Conservation (phyloP, 2,797 vertebrate species). For the Mormyrops attenuatus region DNA sequence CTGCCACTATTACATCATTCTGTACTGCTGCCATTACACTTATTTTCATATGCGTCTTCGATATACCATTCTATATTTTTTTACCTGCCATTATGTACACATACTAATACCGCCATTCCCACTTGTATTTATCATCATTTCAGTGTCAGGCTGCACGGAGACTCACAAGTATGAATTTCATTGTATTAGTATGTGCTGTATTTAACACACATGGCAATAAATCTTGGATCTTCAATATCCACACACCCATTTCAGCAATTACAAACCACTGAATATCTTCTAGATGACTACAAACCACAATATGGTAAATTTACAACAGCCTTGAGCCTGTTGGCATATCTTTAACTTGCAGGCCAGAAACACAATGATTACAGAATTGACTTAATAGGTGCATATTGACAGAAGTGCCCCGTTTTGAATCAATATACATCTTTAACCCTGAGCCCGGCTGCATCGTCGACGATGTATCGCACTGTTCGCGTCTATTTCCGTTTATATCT, state of each 20-base stretch:
- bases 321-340: neutral
- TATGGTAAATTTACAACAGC: neutral
- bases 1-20: neutral
- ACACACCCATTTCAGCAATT: neutral
- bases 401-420: neutral
- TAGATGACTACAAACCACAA: neutral
- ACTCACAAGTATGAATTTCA: neutral
- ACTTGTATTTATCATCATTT: neutral
- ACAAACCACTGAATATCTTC: neutral
- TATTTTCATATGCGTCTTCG: neutral
- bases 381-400: neutral
- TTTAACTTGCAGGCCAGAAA: neutral
- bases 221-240: neutral
- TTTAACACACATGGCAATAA: neutral
- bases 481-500: too few species aligned
- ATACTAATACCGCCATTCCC: neutral
- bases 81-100: neutral
- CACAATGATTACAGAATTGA: neutral
- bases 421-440: neutral
- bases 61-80: neutral
- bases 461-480: too few species aligned
- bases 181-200: neutral
- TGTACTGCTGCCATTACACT: neutral
- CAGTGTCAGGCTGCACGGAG: neutral
- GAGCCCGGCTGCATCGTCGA: too few species aligned